Evolutionary conservation across 1,140 invertebrate genomes (phyloP), one percentile per base, ranked within the genome.

Genomic region (Drosophila tristis): DNA sequence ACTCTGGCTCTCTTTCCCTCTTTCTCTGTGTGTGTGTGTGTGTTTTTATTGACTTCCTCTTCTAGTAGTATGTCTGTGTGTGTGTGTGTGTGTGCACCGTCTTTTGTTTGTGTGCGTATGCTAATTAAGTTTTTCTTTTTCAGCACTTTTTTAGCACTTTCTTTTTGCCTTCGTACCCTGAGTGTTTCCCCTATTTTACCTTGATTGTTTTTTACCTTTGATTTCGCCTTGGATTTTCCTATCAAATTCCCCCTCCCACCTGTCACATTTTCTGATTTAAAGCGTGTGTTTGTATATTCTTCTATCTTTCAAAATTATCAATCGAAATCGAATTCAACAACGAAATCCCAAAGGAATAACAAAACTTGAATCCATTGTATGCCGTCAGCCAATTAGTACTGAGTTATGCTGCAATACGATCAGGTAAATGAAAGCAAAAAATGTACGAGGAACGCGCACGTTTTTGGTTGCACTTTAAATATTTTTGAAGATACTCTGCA

Each of bases 351-450:
- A 62, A 44, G 16, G 60, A 61, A 53, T 48, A 58, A 68, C 59
- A 42, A 54, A 57, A 48, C 55, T 16, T 50, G 15, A 26, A 54
- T 54, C 42, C 42, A 48, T 29, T 51, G 57, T 47, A 62, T 54
- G 26, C 49, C 5, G 15, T 15, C 15, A 63, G 29, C 63, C 72
- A 65, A 25, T 0, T 43, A 76, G 20, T 45, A 73, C 48, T 55
- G 50, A 72, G 67, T 55, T 49, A 79, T 79, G 77, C 74, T 77
- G 74, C 61, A 79, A 79, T 79, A 79, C 77, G 74, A 79, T 74
- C 74, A 79, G 77, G 77, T 79, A 79, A 79, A 64, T 76, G 57
- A 44, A 16, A 29, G 47, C 57, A 31, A 55, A 65, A 56, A 65
- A 56, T 5, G 23, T 6, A 39, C 15, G 1, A 13, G 26, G 26